Percentiles rank a stretch among this genome's conserved stretches.
Evolutionary conservation across 1,140 invertebrate genomes (phyloP).

Genomic region (Chionoecetes opilio): DNA sequence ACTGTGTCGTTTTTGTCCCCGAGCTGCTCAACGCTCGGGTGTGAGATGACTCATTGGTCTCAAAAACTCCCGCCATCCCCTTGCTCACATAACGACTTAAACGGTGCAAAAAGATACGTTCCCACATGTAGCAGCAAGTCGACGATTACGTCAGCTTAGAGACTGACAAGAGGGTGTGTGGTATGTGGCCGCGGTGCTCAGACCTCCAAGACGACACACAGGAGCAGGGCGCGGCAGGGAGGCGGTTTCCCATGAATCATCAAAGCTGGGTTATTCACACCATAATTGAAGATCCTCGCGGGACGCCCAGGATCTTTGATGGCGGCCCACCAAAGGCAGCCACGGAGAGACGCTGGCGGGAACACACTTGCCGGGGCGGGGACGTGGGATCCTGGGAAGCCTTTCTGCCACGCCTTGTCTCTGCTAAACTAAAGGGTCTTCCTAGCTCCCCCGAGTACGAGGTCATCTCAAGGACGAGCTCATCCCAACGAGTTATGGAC

Average conservation of each 20-base stretch:
- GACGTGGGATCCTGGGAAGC: neutral
- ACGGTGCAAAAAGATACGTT: neutral
- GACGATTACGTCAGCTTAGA: neutral
- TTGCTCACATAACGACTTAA: neutral
- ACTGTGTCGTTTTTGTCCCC: no score
- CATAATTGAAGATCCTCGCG: slow-evolving; percentile 66
- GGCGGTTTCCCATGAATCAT: neutral
- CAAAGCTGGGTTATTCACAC: slow-evolving; percentile 61
- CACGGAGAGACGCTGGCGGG: neutral
- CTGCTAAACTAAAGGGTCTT: neutral
- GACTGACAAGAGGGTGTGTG: neutral
- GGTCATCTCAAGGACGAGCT: neutral
- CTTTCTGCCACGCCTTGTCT: neutral
- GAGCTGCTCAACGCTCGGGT: no score
- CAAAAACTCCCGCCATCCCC: neutral
- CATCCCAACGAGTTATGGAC: neutral
- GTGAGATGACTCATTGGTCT: no score
- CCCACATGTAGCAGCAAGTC: neutral
- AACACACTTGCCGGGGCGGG: neutral
- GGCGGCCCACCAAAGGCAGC: slow-evolving; percentile 25
- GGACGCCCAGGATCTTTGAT: slow-evolving; percentile 56
- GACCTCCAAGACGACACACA: slow-evolving; percentile 12
- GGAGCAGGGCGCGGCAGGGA: slow-evolving; percentile 4
- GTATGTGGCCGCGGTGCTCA: neutral
- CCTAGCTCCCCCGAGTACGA: neutral